A percentile compares a stretch with the other conserved stretches of the same genome.
Evolutionary conservation across 2,888 invertebrate genomes (phyloP).

Genomic region (Drosophila anomalata): DNA sequence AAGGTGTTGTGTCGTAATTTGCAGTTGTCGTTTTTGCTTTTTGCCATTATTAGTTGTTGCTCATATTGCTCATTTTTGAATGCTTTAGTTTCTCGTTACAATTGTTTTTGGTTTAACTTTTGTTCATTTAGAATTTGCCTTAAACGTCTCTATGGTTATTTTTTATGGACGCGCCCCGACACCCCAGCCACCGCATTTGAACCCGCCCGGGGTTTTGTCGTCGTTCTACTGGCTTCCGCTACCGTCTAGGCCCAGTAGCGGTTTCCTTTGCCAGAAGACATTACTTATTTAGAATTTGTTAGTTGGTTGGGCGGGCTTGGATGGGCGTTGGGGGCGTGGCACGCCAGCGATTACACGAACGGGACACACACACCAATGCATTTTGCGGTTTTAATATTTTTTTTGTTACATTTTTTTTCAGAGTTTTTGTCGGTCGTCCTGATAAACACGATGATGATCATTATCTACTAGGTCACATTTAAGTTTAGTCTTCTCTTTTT

Average conservation of each 20-base stretch:
- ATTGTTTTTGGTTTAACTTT: slow-evolving; percentile 66
- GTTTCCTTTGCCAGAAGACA: slow-evolving; percentile 7
- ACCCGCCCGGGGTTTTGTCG: slow-evolving; percentile 15
- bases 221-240: slow-evolving; percentile 4
- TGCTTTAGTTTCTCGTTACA: slow-evolving; percentile 67
- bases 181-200: slow-evolving; percentile 24
- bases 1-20: slow-evolving; percentile 78
- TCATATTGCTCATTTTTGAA: slow-evolving; percentile 70
- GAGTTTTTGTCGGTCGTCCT: slow-evolving; percentile 62
- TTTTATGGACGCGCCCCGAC: slow-evolving; percentile 68
- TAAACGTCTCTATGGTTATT: slow-evolving; percentile 81
- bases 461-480: slow-evolving; percentile 77
- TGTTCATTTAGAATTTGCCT: slow-evolving; percentile 80
- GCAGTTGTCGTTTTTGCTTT: slow-evolving; percentile 69
- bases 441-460: slow-evolving; percentile 71
- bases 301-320: slow-evolving; percentile 7
- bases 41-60: slow-evolving; percentile 72
- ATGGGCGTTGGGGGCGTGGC: slow-evolving; percentile 40
- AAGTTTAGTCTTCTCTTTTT: slow-evolving; percentile 59
- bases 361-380: slow-evolving; percentile 81
- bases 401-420: slow-evolving; percentile 62
- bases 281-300: slow-evolving; percentile 15
- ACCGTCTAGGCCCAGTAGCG: slow-evolving; percentile 7
- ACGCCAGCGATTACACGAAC: slow-evolving; percentile 79
- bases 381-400: slow-evolving; percentile 70